These are phyloP conservation scores for Eupithecia dodoneata DNA, from an alignment of 2,888 invertebrate genomes.

Conservation along the genomic window DNA sequence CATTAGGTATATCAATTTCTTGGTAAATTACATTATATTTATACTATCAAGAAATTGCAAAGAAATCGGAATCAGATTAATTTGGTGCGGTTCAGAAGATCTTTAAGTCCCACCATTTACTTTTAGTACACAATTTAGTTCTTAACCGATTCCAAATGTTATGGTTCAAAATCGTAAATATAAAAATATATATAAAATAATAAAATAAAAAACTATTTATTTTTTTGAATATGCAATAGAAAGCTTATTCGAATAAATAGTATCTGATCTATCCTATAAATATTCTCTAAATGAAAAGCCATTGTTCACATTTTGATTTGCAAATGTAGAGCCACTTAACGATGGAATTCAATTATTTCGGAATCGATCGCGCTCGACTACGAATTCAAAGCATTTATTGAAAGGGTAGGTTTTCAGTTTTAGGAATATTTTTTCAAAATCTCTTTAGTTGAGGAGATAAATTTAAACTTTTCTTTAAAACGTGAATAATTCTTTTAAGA, in stretches of 20 bases:
- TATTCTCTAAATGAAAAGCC: slow-evolving; percentile 13
- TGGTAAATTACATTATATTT: too few species aligned
- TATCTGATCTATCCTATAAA: neutral
- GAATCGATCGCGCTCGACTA: slow-evolving; percentile 37
- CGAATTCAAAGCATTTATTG: slow-evolving; percentile 8
- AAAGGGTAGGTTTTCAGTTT: slow-evolving; percentile 11
- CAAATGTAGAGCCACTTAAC: slow-evolving; percentile 36
- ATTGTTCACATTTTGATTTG: slow-evolving; percentile 36
- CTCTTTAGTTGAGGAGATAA: neutral
- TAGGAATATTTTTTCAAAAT: neutral
- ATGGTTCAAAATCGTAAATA: neutral
- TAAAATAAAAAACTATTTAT: too few species aligned
- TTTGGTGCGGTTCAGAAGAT: too few species aligned
- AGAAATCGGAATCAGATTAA: too few species aligned
- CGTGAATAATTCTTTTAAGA: neutral
- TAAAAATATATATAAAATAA: too few species aligned
- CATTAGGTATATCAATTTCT: too few species aligned
- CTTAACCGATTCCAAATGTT: neutral
- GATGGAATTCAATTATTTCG: slow-evolving; percentile 39
- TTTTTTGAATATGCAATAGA: neutral
- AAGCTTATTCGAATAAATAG: neutral
- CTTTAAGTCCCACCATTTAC: too few species aligned
- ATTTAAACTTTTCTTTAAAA: neutral
- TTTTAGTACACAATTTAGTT: neutral
- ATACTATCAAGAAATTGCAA: too few species aligned